Percentiles rank a stretch among this genome's conserved stretches.
These are phyloP conservation scores for Phalera bucephala DNA, from an alignment of 2,888 invertebrate genomes.

Conservation along the genomic window DNA sequence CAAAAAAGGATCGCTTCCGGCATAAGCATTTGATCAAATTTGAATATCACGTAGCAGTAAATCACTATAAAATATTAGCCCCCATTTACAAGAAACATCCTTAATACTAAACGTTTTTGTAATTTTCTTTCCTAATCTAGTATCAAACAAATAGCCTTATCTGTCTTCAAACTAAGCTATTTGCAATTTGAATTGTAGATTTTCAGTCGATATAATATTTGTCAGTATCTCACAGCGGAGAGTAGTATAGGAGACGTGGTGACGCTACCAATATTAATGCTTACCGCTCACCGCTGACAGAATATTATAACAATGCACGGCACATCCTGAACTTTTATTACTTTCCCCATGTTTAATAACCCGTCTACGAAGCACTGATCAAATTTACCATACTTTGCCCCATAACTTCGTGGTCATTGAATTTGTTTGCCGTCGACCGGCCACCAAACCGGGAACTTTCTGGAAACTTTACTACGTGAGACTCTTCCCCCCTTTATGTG, in stretches of 20 bases:
- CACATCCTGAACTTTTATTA: background rate
- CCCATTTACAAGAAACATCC: no score
- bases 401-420: slow-evolving; percentile 67
- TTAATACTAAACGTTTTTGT: no score
- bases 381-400: slow-evolving; percentile 36
- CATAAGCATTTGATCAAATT: no score
- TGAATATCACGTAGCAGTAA: no score
- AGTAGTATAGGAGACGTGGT: slow-evolving; percentile 13
- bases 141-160: slow-evolving; percentile 33
- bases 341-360: slow-evolving; percentile 11
- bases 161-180: slow-evolving; percentile 28
- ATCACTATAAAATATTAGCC: no score
- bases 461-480: slow-evolving; percentile 57
- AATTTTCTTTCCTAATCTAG: background rate
- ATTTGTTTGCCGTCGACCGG: slow-evolving; percentile 70
- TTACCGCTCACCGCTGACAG: no score
- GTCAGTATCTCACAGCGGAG: slow-evolving; percentile 20
- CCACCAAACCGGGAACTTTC: slow-evolving; percentile 55
- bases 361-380: slow-evolving; percentile 33
- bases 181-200: slow-evolving; percentile 36
- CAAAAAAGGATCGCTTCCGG: no score
- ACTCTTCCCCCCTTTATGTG: slow-evolving; percentile 48
- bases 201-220: slow-evolving; percentile 27
- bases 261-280: slow-evolving; percentile 10
- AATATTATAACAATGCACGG: no score